phyloP scores from a whole-genome alignment of 1,140 invertebrate genomes.

The Nomia melanderi region DNA sequence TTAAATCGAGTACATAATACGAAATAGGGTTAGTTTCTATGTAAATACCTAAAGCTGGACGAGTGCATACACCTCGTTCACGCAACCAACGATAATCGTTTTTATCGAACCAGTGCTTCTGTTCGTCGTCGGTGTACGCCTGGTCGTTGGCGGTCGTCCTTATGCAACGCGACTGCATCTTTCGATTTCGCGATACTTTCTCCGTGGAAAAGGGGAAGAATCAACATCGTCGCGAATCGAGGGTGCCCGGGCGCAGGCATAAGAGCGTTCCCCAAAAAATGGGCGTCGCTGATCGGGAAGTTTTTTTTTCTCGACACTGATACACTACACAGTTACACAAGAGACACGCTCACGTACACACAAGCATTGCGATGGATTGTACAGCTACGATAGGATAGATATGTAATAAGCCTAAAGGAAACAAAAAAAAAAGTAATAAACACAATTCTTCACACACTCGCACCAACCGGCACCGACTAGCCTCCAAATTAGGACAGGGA shows the following conservation, averaged over 20 bases:
- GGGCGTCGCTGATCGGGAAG: slow-evolving; percentile 70
- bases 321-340: slow-evolving; percentile 64
- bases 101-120: slow-evolving; percentile 79
- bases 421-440: slow-evolving; percentile 39
- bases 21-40: slow-evolving; percentile 81
- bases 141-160: slow-evolving; percentile 45
- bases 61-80: slow-evolving; percentile 80
- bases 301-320: slow-evolving; percentile 75
- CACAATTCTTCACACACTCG: slow-evolving; percentile 68
- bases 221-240: too few relatives aligned
- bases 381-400: slow-evolving; percentile 75
- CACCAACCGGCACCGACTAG: slow-evolving; percentile 68
- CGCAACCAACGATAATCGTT: slow-evolving; percentile 80
- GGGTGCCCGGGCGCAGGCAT: not conserved
- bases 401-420: slow-evolving; percentile 59
- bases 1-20: slow-evolving; percentile 79
- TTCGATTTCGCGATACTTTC: too few relatives aligned
- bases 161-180: not conserved
- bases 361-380: slow-evolving; percentile 76
- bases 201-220: too few relatives aligned
- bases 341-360: slow-evolving; percentile 52
- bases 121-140: slow-evolving; percentile 74
- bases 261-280: slow-evolving; percentile 34
- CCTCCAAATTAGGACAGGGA: slow-evolving; percentile 71
- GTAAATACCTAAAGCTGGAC: slow-evolving; percentile 81